Evolutionary conservation across 2,113 vertebrate species (phyloP), one percentile per base, ranked within the genome.

Genomic region (Notothenia rossii): DNA sequence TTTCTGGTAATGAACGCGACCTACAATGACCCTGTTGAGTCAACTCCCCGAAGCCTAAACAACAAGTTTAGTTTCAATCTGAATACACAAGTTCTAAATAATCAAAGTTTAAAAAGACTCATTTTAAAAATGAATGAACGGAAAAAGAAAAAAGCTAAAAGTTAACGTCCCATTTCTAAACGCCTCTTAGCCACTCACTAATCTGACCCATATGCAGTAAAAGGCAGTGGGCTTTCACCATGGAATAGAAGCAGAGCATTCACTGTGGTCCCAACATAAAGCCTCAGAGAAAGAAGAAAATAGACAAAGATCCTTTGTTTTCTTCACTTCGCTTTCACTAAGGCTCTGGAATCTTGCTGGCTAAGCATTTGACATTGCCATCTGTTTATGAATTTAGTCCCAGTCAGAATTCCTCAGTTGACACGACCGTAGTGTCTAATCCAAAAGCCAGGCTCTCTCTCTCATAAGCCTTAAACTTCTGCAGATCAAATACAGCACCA

Each of bases 241-340:
- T 67, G 77, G 81, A 77, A 73, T 67, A 83, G 82, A 87, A 83
- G 65, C 45, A 64, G 77, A 72, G 72, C 54, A 50, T 61, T 50
- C 87, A 69, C 48, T 72, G 72, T 65, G 74, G 79, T 72, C 83
- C 68, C 66, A 69, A 82, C 87, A 71, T 71, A 88, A 93, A 80
- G 75, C 79, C 59, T 73, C 56, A 55, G 60, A 74, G 66, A 70
- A 84, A 58, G 29, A 65, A 88, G 29, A 65, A 88, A 86, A 86
- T 77, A 91, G 84, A 91, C 90, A 93, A 90, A 85, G 83, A 88
- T 88, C 83, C 87, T 90, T 92, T 89, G 86, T 93, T 87, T 87
- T 76, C 65, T 61, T 78, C 88, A 5, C 82, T 83, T 77, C 75
- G 68, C 85, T 87, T 75, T 82, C 65, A 73, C 66, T 61, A 56